phyloP scores from a whole-genome alignment of 1,140 invertebrate species.

The Hermetia illucens region DNA sequence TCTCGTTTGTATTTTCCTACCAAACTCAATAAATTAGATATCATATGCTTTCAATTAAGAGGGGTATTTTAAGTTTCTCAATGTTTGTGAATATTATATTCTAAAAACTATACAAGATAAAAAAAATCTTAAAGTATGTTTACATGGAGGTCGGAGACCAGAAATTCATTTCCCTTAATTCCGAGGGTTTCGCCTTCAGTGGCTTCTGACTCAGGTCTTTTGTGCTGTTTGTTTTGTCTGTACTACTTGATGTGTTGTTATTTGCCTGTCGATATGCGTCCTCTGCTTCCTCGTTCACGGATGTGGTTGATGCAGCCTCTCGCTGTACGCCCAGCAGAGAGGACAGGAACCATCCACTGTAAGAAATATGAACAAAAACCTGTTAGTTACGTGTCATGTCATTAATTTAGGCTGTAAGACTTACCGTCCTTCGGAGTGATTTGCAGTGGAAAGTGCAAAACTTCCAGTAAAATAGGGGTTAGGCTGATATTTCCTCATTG shows the following conservation, averaged over 20 bases:
- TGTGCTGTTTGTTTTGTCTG: neutral
- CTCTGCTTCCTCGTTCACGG: constrained; percentile 4
- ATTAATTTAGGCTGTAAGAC: neutral
- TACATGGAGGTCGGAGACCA: constrained; percentile 72
- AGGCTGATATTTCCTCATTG: constrained; percentile 29
- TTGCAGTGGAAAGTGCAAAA: constrained; percentile 1
- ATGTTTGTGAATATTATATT: no score
- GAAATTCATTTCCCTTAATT: constrained; percentile 68
- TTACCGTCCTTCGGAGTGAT: neutral
- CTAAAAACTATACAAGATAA: no score
- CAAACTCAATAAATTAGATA: no score
- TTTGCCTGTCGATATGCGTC: neutral
- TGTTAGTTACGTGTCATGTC: neutral
- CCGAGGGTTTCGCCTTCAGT: constrained; percentile 46
- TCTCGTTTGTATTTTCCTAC: no score
- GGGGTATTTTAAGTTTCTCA: no score
- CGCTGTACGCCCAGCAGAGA: constrained; percentile 4
- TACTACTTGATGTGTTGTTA: neutral
- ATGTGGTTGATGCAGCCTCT: neutral
- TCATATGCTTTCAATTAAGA: no score
- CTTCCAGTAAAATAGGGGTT: constrained; percentile 6
- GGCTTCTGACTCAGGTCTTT: neutral
- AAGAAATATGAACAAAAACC: neutral
- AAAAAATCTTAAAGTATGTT: no score
- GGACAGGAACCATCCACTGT: constrained; percentile 4